Evolutionary conservation across 2,888 invertebrate genomes (phyloP), one percentile per base, ranked within the genome.

Genomic region (Limnephilus rhombicus): DNA sequence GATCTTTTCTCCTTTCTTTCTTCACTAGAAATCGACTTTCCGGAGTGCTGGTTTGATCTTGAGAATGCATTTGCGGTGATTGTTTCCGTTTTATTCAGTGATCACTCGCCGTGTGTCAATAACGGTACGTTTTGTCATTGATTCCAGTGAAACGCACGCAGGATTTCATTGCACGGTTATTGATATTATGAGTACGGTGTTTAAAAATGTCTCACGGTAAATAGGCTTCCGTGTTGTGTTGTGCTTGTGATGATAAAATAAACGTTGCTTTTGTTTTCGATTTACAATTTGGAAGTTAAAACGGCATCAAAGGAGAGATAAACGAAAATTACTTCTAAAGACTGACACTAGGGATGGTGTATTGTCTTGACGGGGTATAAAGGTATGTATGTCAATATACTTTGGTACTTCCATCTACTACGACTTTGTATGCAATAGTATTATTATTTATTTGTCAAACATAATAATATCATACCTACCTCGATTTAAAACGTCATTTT

Each of bases 221-320:
- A 92, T 92, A 90, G 87, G 91, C 92, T 92, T 92, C 91, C 92
- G 92, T 91, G 92, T 92, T 92, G 92, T 92, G 92, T 68, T 92
- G 92, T 92, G 92, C 83, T 89, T 92, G 92, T 92, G 92, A 85
- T 89, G 80, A 37, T 80, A 41, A 81, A 80, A 68, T 41, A 49
- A 82, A 86, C 85, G 92, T 49, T 91, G 24, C 81, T 80, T 80
- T 88, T 68, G 18, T 80, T 83, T 81, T 85, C 80, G 45, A 89
- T 89, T 53, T 80, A 45, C 34, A 80, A 89, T 80, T 91, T 81
- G 81, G 29, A 89, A 80, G 49, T 45, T 34, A 85, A 37, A 85
- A 85, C 18, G 18, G 41, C 31, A 68, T 85, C 90, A 37, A n/a
- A 34, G 49, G 37, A 90, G 53, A 45, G 49, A 85, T 85, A 88